phyloP scores from a whole-genome alignment of 2,888 invertebrate species.

The Acanthosepion lycidas region DNA sequence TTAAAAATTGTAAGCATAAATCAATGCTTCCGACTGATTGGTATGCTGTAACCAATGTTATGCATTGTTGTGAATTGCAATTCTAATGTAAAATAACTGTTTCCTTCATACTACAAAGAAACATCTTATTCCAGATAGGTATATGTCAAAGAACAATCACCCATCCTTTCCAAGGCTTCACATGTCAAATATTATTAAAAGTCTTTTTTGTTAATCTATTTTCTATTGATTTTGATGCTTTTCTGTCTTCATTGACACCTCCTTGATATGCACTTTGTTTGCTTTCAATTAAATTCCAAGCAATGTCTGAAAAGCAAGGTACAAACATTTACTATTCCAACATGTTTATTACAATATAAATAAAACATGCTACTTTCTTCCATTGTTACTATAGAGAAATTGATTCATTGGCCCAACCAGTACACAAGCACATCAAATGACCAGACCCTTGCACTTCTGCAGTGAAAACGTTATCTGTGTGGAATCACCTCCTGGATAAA shows the following conservation, averaged over 20 bases:
- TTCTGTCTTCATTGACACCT: background rate
- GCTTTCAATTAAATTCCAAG: background rate
- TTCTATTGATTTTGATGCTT: background rate
- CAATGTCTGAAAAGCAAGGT: no score
- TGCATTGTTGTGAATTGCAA: background rate
- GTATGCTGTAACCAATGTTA: background rate
- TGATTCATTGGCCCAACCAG: no score
- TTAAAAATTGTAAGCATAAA: background rate
- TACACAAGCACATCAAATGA: no score
- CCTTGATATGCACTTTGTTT: background rate
- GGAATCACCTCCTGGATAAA: no score
- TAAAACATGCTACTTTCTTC: no score
- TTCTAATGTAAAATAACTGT: background rate
- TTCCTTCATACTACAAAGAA: background rate
- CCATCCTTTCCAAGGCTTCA: background rate
- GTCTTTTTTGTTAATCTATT: background rate
- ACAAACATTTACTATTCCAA: no score
- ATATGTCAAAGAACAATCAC: background rate
- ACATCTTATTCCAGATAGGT: conserved; percentile 11
- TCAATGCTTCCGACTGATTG: background rate
- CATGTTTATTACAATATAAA: no score
- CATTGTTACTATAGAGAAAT: no score
- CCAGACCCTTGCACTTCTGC: no score
- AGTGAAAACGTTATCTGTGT: no score
- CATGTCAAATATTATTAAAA: conserved; percentile 14